Evolutionary conservation across 2,888 invertebrate species (phyloP).

Genomic region (Marasmarcha lunaedactyla): DNA sequence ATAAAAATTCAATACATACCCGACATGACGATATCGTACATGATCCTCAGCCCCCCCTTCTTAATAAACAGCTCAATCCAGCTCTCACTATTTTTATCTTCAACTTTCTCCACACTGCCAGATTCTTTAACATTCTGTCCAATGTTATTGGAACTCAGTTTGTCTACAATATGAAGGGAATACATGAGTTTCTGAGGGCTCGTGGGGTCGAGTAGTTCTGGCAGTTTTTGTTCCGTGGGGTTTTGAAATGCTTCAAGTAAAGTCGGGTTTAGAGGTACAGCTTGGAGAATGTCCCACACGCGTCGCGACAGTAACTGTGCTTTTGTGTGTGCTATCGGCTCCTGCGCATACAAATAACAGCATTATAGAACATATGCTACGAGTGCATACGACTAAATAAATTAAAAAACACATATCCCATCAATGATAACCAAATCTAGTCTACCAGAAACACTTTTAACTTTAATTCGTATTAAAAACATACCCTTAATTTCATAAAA

Average conservation of each 20-base stretch:
- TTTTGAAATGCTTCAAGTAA: slow-evolving; percentile 87
- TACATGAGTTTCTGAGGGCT: slow-evolving; percentile 96
- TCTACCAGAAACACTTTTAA: too few species aligned
- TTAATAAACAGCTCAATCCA: slow-evolving; percentile 88
- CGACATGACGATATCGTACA: slow-evolving; percentile 93
- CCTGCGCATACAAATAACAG: too few species aligned
- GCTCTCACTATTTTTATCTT: slow-evolving; percentile 44
- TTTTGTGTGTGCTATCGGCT: slow-evolving; percentile 82
- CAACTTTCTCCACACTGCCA: slow-evolving; percentile 37
- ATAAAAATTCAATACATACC: slow-evolving; percentile 48
- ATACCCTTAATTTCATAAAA: too few species aligned
- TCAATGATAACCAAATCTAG: too few species aligned
- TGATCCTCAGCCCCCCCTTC: slow-evolving; percentile 86
- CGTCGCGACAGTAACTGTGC: slow-evolving; percentile 90
- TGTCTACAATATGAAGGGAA: slow-evolving; percentile 86
- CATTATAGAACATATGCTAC: too few species aligned
- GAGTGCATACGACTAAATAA: too few species aligned
- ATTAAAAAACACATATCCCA: too few species aligned
- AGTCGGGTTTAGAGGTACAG: slow-evolving; percentile 90
- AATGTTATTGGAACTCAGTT: slow-evolving; percentile 44
- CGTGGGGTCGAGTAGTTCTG: slow-evolving; percentile 85
- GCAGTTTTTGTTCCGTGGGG: slow-evolving; percentile 74
- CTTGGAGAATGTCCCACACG: slow-evolving; percentile 94
- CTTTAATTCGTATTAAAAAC: too few species aligned
- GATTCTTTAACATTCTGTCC: slow-evolving; percentile 37